Evolutionary conservation across 2,888 invertebrate genomes (phyloP).

Genomic region (Galerucella nymphaeae): DNA sequence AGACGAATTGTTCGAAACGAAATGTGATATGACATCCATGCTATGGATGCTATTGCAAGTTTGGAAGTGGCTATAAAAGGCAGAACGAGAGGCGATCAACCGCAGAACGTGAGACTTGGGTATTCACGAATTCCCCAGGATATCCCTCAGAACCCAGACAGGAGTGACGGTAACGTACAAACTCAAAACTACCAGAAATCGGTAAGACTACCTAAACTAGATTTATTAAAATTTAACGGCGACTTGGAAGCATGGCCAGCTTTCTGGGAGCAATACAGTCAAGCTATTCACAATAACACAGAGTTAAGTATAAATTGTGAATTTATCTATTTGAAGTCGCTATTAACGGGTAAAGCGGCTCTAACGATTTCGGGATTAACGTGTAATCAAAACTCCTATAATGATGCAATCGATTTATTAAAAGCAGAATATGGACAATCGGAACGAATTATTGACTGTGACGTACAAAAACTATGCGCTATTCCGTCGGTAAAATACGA

Average conservation of each 20-base stretch:
- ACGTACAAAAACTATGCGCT: too few relatives aligned
- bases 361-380: too few relatives aligned
- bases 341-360: too few relatives aligned
- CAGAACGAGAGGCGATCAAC: neutral
- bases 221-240: slow-evolving; percentile 29
- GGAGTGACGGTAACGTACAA: neutral
- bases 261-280: slow-evolving; percentile 30
- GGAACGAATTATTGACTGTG: too few relatives aligned
- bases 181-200: neutral
- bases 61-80: neutral
- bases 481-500: too few relatives aligned
- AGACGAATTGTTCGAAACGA: neutral
- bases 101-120: neutral
- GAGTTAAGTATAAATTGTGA: slow-evolving; percentile 4
- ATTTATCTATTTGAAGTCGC: too few relatives aligned
- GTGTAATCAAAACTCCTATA: too few relatives aligned
- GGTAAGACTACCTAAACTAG: slow-evolving; percentile 19
- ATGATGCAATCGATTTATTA: too few relatives aligned
- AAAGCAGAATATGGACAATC: too few relatives aligned
- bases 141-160: neutral
- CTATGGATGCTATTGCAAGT: neutral
- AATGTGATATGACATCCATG: neutral
- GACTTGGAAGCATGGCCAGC: slow-evolving; percentile 29
- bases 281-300: slow-evolving; percentile 24
- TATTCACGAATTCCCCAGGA: neutral